Evolutionary conservation across 2,888 invertebrate genomes (phyloP).

Genomic region (Bugulina stolonifera): DNA sequence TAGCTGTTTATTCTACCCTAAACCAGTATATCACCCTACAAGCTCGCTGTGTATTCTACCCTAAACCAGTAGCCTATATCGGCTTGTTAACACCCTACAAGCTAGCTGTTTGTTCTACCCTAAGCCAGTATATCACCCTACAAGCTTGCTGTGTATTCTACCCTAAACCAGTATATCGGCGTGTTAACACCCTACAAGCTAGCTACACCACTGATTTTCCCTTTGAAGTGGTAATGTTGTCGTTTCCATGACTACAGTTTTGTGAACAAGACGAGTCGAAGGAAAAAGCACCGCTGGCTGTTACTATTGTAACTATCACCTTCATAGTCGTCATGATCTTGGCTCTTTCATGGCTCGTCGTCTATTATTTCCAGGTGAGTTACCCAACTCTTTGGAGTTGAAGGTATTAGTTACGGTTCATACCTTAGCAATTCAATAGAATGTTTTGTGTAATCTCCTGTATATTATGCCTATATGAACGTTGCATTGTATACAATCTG

Average conservation of each 20-base stretch:
- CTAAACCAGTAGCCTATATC: not conserved
- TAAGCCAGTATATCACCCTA: too few species aligned
- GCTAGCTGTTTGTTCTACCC: too few species aligned
- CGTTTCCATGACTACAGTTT: not conserved
- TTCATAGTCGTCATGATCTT: conserved; percentile 5
- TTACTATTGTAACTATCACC: conserved; percentile 11
- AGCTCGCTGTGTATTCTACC: too few species aligned
- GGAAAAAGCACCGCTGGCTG: not conserved
- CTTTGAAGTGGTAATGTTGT: not conserved
- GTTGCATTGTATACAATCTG: too few species aligned
- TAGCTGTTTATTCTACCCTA: too few species aligned
- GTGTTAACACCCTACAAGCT: not conserved
- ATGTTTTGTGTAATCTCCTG: not conserved
- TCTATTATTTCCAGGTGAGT: conserved; percentile 20
- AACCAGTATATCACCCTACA: too few species aligned
- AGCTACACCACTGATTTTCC: not conserved
- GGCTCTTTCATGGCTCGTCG: conserved; percentile 4
- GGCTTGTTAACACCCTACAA: not conserved
- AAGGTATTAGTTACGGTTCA: too few species aligned
- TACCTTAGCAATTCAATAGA: not conserved
- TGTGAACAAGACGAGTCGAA: too few species aligned
- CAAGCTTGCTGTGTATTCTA: too few species aligned
- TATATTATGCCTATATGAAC: too few species aligned
- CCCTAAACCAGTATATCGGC: not conserved
- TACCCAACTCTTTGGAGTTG: too few species aligned